These are phyloP conservation scores for Drepanosiphum platanoidis DNA, from an alignment of 2,888 invertebrate species.

Conservation along the genomic window DNA sequence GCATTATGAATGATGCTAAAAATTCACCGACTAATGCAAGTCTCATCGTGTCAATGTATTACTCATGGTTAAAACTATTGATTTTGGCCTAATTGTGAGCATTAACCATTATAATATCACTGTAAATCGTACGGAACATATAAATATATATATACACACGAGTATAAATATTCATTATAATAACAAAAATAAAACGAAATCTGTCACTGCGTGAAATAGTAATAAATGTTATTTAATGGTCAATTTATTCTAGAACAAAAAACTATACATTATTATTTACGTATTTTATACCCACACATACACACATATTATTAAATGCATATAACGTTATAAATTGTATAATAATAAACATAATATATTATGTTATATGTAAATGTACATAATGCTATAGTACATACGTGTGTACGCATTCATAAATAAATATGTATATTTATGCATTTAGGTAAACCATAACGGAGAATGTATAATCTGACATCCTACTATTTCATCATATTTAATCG, in stretches of 20 bases:
- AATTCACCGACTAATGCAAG: too few species aligned
- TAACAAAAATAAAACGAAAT: not conserved
- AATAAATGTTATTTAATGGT: not conserved
- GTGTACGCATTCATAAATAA: not conserved
- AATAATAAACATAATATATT: not conserved
- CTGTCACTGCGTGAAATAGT: not conserved
- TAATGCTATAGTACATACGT: not conserved
- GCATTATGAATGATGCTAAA: too few species aligned
- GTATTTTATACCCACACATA: not conserved
- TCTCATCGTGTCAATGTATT: not conserved
- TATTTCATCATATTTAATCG: slow-evolving; percentile 1
- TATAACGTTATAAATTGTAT: not conserved
- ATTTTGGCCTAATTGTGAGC: not conserved
- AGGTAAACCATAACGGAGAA: not conserved
- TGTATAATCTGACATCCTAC: not conserved
- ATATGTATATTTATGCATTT: slow-evolving; percentile 22
- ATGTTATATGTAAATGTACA: not conserved
- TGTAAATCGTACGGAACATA: not conserved
- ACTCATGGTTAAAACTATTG: not conserved
- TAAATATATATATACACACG: not conserved
- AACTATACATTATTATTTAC: not conserved
- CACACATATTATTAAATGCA: not conserved
- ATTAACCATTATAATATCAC: not conserved
- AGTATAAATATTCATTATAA: not conserved
- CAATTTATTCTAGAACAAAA: slow-evolving; percentile 18